Evolutionary conservation across 2,888 invertebrate species (phyloP).

Genomic region (Cryptocephalus moraei): DNA sequence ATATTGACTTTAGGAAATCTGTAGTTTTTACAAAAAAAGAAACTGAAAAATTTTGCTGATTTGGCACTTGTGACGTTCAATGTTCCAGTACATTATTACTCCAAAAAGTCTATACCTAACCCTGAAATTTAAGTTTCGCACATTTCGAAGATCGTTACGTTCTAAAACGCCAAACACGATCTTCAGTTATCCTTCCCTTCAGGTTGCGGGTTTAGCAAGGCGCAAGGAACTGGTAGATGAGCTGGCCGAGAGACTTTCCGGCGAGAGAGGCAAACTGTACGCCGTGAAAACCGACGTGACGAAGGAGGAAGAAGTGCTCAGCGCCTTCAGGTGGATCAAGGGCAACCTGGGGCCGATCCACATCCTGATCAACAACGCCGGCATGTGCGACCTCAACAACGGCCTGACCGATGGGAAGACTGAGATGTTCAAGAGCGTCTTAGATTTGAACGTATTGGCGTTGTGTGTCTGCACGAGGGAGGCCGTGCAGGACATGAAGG

Average conservation of each 20-base stretch:
- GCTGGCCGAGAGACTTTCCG: conserved; percentile 10
- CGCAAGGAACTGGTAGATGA: conserved; percentile 17
- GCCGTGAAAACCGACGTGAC: conserved; percentile 30
- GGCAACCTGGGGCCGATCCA: conserved; percentile 30
- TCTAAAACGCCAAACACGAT: too few relatives aligned
- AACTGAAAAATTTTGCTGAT: too few relatives aligned
- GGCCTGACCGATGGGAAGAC: conserved; percentile 20
- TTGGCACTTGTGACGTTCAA: too few relatives aligned
- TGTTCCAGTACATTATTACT: too few relatives aligned
- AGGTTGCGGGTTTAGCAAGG: conserved; percentile 23
- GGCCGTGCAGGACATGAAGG: conserved; percentile 22
- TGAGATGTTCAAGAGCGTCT: conserved; percentile 14
- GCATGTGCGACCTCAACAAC: too few relatives aligned
- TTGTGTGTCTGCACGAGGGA: conserved; percentile 22
- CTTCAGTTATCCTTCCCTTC: too few relatives aligned
- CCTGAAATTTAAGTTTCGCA: too few relatives aligned
- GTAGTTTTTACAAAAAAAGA: too few relatives aligned
- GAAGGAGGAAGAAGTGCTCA: conserved; percentile 27
- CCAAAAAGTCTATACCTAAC: too few relatives aligned
- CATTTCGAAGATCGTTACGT: too few relatives aligned
- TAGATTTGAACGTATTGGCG: conserved; percentile 17
- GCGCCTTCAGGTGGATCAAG: conserved; percentile 28
- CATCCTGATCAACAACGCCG: conserved; percentile 36
- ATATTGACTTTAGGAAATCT: too few relatives aligned
- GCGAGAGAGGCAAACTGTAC: conserved; percentile 25